These are phyloP conservation scores for Drosophila ercepeae DNA, from an alignment of 1,140 invertebrate genomes.

Conservation along the genomic window DNA sequence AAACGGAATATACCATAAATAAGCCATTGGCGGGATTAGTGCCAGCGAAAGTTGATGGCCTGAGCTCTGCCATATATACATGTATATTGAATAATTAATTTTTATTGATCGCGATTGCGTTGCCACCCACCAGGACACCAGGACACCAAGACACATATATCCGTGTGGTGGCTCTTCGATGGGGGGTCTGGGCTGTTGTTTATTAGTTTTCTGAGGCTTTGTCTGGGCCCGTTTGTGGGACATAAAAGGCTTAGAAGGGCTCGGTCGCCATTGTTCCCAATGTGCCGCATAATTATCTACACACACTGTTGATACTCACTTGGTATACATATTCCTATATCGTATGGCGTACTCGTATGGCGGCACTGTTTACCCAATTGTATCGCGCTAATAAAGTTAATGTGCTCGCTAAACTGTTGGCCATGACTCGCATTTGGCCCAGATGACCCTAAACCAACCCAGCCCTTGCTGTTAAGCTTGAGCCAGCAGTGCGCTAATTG, in stretches of 20 bases:
- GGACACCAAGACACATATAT: background rate
- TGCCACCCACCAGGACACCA: no score
- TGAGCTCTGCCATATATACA: slow-evolving; percentile 31
- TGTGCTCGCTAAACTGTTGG: slow-evolving; percentile 68
- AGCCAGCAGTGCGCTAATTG: slow-evolving; percentile 67
- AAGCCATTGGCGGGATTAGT: slow-evolving; percentile 62
- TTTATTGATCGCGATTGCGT: slow-evolving; percentile 74
- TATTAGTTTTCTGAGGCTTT: slow-evolving; percentile 71
- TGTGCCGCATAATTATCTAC: slow-evolving; percentile 58
- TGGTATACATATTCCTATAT: no score
- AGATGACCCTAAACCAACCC: slow-evolving; percentile 43
- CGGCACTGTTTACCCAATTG: slow-evolving; percentile 54
- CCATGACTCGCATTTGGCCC: slow-evolving; percentile 60
- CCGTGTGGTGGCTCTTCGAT: background rate
- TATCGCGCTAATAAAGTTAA: slow-evolving; percentile 76
- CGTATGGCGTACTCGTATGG: no score
- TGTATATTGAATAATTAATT: slow-evolving; percentile 77
- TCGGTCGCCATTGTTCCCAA: slow-evolving; percentile 59
- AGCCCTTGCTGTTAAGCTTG: background rate
- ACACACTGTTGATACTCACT: slow-evolving; percentile 15
- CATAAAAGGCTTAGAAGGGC: slow-evolving; percentile 54
- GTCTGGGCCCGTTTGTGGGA: slow-evolving; percentile 41
- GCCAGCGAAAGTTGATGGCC: slow-evolving; percentile 63
- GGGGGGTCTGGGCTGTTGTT: slow-evolving; percentile 45
- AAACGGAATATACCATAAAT: slow-evolving; percentile 38